These are phyloP conservation scores for Lithosia quadra DNA, from an alignment of 2,888 invertebrate species.

Conservation along the genomic window DNA sequence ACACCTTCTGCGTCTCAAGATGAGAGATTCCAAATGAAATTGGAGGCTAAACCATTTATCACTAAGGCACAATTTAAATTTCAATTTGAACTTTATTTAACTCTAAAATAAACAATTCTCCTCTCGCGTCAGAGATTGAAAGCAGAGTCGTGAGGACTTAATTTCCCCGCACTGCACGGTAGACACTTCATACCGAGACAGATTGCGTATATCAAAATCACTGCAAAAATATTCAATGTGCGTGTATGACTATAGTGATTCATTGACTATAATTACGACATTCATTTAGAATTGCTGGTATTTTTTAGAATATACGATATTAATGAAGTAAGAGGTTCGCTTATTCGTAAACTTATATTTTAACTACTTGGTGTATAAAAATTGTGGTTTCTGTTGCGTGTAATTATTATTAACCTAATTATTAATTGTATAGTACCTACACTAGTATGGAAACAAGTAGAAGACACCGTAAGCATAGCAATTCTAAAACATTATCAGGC, in stretches of 20 bases:
- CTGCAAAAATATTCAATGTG: constrained; percentile 61
- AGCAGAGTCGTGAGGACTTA: constrained; percentile 17
- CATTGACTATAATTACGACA: constrained; percentile 42
- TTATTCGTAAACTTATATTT: constrained; percentile 45
- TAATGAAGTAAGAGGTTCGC: constrained; percentile 42
- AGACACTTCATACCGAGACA: constrained; percentile 40
- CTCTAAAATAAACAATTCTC: constrained; percentile 79
- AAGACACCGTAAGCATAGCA: constrained; percentile 28
- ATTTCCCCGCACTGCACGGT: constrained; percentile 21
- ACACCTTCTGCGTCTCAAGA: constrained; percentile 54
- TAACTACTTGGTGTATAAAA: constrained; percentile 41
- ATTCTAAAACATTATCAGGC: constrained; percentile 35
- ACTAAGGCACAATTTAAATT: constrained; percentile 86
- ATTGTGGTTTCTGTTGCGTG: constrained; percentile 29
- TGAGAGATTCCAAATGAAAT: constrained; percentile 72
- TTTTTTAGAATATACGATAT: constrained; percentile 52
- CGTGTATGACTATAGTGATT: constrained; percentile 49
- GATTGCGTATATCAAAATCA: constrained; percentile 53
- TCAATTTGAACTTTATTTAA: constrained; percentile 84
- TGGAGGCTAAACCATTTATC: constrained; percentile 75
- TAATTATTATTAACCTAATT: constrained; percentile 20
- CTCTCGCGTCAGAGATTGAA: constrained; percentile 43
- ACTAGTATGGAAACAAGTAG: constrained; percentile 23
- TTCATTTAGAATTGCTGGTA: constrained; percentile 54
- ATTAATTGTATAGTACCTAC: constrained; percentile 24